Percentiles rank a stretch among this genome's conserved stretches.
Evolutionary conservation across 1,140 invertebrate genomes (phyloP).

Genomic region (Cyclargus thomasi): DNA sequence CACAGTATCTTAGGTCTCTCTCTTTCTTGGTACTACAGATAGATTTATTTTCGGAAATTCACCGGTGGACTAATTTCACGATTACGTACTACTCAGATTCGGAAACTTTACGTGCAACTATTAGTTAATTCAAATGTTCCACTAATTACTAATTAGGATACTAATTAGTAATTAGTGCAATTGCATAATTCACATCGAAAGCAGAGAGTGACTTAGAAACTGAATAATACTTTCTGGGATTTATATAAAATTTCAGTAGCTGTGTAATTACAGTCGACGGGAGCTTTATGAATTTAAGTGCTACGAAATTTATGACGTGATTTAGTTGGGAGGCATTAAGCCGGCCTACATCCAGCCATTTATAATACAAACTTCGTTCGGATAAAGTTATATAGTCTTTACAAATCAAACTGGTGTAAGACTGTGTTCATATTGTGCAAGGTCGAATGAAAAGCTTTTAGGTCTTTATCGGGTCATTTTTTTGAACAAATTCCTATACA

Average conservation of each 20-base stretch:
- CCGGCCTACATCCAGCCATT: conserved; percentile 27
- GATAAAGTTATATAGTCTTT: conserved; percentile 20
- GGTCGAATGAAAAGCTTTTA: no score
- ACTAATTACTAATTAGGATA: not conserved
- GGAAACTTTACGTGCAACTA: no score
- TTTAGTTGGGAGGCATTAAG: conserved; percentile 30
- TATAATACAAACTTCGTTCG: conserved; percentile 23
- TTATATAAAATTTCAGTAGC: conserved; percentile 24
- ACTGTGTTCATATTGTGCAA: not conserved
- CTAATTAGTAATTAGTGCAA: not conserved
- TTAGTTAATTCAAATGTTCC: no score
- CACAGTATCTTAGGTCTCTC: no score
- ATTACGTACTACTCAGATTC: no score
- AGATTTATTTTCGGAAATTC: no score
- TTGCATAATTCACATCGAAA: not conserved
- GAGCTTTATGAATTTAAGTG: conserved; percentile 30
- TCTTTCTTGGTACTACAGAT: no score
- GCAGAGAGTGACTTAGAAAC: not conserved
- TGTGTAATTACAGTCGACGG: conserved; percentile 30
- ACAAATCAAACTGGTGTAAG: conserved; percentile 1
- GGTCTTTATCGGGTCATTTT: no score
- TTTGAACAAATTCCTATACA: no score
- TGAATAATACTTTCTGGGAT: not conserved
- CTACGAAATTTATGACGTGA: conserved; percentile 30
- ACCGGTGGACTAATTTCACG: no score